Evolutionary conservation across 2,888 invertebrate species (phyloP), one percentile per base, ranked within the genome.

Genomic region (Melieria picta): DNA sequence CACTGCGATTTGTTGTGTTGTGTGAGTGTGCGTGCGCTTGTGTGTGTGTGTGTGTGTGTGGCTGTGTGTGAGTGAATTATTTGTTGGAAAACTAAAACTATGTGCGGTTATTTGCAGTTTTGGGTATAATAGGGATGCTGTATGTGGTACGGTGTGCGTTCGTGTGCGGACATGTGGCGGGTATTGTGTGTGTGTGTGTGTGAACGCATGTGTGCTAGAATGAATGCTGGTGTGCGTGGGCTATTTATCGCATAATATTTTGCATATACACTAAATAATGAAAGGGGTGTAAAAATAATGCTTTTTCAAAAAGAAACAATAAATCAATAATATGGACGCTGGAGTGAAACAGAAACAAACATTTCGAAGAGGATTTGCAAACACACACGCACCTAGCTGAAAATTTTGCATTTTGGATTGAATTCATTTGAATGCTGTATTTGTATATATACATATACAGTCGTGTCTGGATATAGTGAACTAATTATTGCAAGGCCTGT

Each of bases 271-370:
- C 70, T 65, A 69, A 66, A 71, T 65, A 67, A 30, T 30, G 30
- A 30, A 72, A 75, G 65, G 73, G 74, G 69, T 75, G 76, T 73
- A 74, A 75, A 75, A 74, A 75, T 73, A 73, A 73, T 75, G 72
- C 73, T 73, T 73, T 74, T 70, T 65, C 30, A 70, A 71, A 71
- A 42, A 52, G 52, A n/a, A 52, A 13, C 79, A 80, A 80, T 77
- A 79, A 80, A 80, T 80, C 80, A 80, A 80, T 80, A 80, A 77
- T 52, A 63, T 55, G 55, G 56, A 43, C 55, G 43, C 13, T 55
- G 56, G 43, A 45, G n/a, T 30, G 57, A 5, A 57, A 47, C 43
- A 52, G n/a, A 42, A 70, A 63, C 30, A 30, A 30, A 30, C 30
- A 30, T 30, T 30, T 30, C 30, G 30, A 30, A 30, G 3, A 3